phyloP scores from a whole-genome alignment of 2,888 invertebrate genomes.

The Dryococelus australis region DNA sequence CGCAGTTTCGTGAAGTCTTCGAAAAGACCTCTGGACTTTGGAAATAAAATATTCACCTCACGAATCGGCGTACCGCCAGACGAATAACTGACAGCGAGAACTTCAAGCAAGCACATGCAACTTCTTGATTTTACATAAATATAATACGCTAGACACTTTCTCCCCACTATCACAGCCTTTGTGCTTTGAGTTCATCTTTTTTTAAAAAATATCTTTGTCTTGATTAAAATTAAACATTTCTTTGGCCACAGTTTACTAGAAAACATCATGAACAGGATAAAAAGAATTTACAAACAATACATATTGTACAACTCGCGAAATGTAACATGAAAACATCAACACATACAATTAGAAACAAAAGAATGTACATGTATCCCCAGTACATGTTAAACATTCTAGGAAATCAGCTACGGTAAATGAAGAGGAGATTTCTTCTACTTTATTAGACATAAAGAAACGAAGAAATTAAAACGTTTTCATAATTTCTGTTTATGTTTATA shows the following conservation, averaged over 20 bases:
- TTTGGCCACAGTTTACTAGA: constrained; percentile 3
- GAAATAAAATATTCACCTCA: neutral
- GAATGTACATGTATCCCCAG: no score
- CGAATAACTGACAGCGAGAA: neutral
- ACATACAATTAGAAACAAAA: no score
- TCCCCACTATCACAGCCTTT: neutral
- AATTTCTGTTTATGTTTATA: neutral
- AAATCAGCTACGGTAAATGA: neutral
- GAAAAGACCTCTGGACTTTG: neutral
- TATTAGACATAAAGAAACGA: neutral
- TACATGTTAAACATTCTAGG: neutral
- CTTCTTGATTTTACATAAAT: neutral
- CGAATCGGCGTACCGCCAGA: neutral
- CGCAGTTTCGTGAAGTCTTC: neutral
- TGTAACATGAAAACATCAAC: neutral
- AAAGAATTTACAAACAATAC: neutral
- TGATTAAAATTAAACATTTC: neutral
- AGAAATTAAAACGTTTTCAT: neutral
- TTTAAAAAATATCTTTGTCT: neutral
- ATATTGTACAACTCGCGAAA: neutral
- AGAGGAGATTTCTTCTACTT: neutral
- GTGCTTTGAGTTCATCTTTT: neutral
- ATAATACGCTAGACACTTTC: neutral
- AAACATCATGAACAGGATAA: neutral
- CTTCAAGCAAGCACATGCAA: neutral